Evolutionary conservation across 2,113 vertebrate genomes (phyloP).

Genomic region (Oncorhynchus kisutch): DNA sequence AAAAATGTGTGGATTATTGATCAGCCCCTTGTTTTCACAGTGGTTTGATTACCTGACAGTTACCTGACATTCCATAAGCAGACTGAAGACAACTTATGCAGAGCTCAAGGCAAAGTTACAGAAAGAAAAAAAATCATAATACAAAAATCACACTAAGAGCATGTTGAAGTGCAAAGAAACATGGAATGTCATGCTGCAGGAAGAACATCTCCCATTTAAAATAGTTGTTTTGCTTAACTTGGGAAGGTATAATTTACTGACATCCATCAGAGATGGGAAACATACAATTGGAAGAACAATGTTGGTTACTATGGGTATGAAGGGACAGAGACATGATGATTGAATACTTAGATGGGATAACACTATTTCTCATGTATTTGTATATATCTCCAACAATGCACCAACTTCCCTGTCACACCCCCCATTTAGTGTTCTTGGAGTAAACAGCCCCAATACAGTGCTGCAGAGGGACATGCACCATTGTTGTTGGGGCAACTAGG

Average conservation of each 20-base stretch:
- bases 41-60: constrained; percentile 69
- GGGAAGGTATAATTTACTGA: constrained; percentile 42
- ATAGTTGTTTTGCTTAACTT: constrained; percentile 60
- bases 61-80: constrained; percentile 41
- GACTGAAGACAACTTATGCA: constrained; percentile 63
- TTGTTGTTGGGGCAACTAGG: too few species aligned
- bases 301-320: neutral
- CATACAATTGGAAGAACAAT: neutral
- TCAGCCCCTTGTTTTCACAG: constrained; percentile 78
- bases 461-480: too few species aligned
- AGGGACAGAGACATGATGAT: neutral
- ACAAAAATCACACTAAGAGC: constrained; percentile 18
- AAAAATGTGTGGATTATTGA: constrained; percentile 11
- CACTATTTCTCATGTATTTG: too few species aligned
- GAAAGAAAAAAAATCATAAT: constrained; percentile 22
- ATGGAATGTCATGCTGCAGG: constrained; percentile 3
- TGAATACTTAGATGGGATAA: too few species aligned
- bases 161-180: constrained; percentile 17
- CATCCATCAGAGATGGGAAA: constrained; percentile 34
- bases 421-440: too few species aligned
- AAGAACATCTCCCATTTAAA: neutral
- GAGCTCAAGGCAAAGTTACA: constrained; percentile 52
- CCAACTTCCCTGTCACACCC: too few species aligned
- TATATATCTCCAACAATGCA: too few species aligned
- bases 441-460: too few species aligned